Evolutionary conservation across 1,140 invertebrate species (phyloP).

Genomic region (Wiebesia pumilae): DNA sequence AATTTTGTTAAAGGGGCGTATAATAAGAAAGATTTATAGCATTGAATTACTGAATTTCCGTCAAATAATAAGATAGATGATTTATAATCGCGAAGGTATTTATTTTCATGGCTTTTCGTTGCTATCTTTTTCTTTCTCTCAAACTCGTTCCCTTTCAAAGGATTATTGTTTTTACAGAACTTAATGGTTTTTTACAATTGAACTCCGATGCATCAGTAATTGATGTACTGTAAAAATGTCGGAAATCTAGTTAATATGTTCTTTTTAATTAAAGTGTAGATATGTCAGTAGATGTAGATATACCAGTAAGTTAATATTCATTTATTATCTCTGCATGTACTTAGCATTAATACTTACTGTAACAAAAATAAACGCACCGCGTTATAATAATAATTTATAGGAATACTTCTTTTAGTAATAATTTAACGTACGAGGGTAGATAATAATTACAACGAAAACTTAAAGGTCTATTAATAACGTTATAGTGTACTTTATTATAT

Average conservation of each 20-base stretch:
- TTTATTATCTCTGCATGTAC: neutral
- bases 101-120: constrained; percentile 22
- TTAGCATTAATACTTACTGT: neutral
- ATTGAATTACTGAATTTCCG: neutral
- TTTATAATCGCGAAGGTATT: neutral
- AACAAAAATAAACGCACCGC: neutral
- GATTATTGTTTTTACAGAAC: neutral
- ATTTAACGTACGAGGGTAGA: too few relatives aligned
- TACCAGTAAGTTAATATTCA: neutral
- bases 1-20: too few relatives aligned
- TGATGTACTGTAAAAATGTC: neutral
- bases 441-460: too few relatives aligned
- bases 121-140: neutral
- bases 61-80: neutral
- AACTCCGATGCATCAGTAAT: neutral
- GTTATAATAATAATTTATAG: neutral
- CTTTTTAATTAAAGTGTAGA: neutral
- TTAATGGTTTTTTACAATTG: constrained; percentile 30
- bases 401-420: too few relatives aligned
- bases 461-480: too few relatives aligned
- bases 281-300: too few relatives aligned
- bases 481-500: too few relatives aligned
- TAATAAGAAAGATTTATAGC: neutral
- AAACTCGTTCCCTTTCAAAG: constrained; percentile 21
- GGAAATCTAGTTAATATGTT: neutral